These are phyloP conservation scores for Tinamus guttatus DNA, from an alignment of 2,113 vertebrate genomes.

Conservation along the genomic window DNA sequence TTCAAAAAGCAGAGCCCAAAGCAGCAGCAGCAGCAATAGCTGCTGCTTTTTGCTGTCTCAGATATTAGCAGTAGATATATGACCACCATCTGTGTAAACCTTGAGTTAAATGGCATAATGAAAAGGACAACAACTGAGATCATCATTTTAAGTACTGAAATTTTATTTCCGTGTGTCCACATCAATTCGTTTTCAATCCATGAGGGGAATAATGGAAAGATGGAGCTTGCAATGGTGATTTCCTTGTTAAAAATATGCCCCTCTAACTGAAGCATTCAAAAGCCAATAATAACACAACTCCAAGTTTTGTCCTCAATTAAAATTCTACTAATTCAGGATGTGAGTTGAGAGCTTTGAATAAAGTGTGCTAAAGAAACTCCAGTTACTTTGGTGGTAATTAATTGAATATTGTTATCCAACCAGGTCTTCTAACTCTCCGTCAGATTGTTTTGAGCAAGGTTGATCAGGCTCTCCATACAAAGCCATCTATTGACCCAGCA, in stretches of 20 bases:
- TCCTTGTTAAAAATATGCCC: background rate
- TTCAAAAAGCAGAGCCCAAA: background rate
- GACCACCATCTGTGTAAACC: background rate
- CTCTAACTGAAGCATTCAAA: background rate
- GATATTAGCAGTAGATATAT: background rate
- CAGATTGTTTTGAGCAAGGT: conserved; percentile 95
- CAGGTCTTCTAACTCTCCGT: conserved; percentile 92
- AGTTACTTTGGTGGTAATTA: background rate
- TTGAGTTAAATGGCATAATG: background rate
- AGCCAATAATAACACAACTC: background rate
- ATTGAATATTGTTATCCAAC: conserved; percentile 20
- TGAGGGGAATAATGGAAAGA: background rate
- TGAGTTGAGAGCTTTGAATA: background rate
- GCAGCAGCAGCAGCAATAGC: background rate
- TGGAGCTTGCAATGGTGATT: background rate
- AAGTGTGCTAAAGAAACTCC: background rate
- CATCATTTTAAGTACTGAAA: background rate
- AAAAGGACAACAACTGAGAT: background rate
- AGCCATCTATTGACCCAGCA: conserved; percentile 80
- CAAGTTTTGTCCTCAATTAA: background rate
- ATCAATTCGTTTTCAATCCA: background rate
- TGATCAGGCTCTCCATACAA: conserved; percentile 89
- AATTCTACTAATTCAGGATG: background rate
- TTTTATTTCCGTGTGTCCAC: background rate
- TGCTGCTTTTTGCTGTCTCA: background rate